Base-by-base conservation (phyloP, 2,113 vertebrate species). In the Tauraco erythrolophus region DNA sequence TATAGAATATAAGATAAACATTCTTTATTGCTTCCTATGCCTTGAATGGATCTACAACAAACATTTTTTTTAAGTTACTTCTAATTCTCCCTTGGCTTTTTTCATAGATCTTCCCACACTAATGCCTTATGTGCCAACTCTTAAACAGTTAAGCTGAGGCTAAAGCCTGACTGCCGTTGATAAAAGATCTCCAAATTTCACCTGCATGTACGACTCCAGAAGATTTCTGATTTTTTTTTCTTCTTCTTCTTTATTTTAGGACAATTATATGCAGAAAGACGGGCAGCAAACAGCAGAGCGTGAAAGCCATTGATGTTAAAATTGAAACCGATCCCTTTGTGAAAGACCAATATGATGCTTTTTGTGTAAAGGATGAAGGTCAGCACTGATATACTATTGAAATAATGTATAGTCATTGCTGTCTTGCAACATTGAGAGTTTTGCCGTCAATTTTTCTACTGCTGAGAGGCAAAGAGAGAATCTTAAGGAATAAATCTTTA, bases 301-400 rank as follows among this genome's bases (percentile, higher is more conserved):
- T 98, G 94, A 99, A 98, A 97, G 98, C 98, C 33, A 97, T 99
- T 50, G 98, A 98, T 19, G 99, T 99, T 97, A 98, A 94, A 92
- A 98, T 98, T 91, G 98, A 99, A 94, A 98, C 98, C 69, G 76
- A 68, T 57, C 98, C 98, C 10, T 97, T 97, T 83, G 98, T 98
- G 15, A 92, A 95, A 57, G 92, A 97, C 71, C 95, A 93, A 58
- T 97, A 98, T 96, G 97, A 96, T 50, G 98, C 98, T 71, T 99
- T 99, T 97, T 99, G 99, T 94, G 97, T 99, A 89, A 99, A 98
- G 98, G 99, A 99, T 92, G 98, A 98, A 98, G 99, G 99, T 99
- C 93, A 98, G 99, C 93, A 95, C 25, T 81, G 64, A 94, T 88
- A 53, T 33, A 28, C 61, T 83, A 71, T 74, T 86, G 68, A 86